phyloP scores from a whole-genome alignment of 2,888 invertebrate species.

The Diplazon laetatorius region DNA sequence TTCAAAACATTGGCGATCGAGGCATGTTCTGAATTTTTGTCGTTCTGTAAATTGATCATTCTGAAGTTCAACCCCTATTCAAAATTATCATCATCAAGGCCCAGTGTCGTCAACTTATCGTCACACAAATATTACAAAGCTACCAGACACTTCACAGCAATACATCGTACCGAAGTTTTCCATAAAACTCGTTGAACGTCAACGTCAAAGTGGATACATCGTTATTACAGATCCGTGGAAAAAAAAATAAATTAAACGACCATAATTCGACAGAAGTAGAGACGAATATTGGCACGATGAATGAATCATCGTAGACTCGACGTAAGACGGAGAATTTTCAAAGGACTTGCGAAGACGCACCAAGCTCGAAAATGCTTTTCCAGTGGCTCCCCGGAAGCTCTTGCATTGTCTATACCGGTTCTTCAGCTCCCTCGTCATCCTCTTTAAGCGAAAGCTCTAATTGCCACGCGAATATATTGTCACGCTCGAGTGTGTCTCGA shows the following conservation, averaged over 20 bases:
- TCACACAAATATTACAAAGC: constrained; percentile 10
- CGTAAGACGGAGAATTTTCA: not conserved
- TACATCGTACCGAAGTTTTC: not conserved
- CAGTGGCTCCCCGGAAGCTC: not conserved
- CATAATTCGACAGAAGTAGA: not conserved
- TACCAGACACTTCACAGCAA: not conserved
- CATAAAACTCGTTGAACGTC: not conserved
- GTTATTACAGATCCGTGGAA: not conserved
- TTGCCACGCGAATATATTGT: constrained; percentile 50
- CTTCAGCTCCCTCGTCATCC: not conserved
- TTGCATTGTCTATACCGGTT: constrained; percentile 10
- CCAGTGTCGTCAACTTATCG: constrained; percentile 23
- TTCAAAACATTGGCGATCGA: no score
- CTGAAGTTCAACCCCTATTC: constrained; percentile 13
- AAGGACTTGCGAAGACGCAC: constrained; percentile 7
- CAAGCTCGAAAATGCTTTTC: constrained; percentile 1
- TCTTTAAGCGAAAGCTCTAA: constrained; percentile 40
- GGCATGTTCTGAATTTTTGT: no score
- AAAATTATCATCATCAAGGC: constrained; percentile 24
- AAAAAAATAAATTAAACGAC: not conserved
- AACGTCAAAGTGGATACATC: not conserved
- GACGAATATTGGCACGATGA: not conserved
- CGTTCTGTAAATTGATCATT: no score
- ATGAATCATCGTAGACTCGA: not conserved
- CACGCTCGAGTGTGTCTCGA: constrained; percentile 49